phyloP scores from a whole-genome alignment of 2,797 vertebrate species.

The Onychomys arenicola region DNA sequence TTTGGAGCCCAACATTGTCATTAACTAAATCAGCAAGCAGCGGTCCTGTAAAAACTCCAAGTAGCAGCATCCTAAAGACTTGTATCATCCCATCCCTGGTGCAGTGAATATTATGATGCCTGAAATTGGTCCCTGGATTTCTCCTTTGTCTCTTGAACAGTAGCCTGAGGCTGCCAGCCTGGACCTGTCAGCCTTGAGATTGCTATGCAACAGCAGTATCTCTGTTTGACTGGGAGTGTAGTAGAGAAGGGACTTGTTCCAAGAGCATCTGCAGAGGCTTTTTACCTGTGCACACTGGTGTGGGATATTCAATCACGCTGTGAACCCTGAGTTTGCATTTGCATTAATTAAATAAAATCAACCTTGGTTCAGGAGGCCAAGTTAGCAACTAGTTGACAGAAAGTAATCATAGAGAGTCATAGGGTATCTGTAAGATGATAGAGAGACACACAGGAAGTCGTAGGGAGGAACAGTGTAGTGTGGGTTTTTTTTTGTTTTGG shows the following conservation, averaged over 20 bases:
- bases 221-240: neutral
- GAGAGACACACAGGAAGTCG: neutral
- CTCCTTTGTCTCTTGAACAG: neutral
- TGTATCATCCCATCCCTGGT: neutral
- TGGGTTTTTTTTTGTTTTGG: neutral
- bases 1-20: slow-evolving; percentile 81
- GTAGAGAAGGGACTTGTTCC: neutral
- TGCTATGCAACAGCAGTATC: neutral
- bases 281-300: neutral
- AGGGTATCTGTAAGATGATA: neutral
- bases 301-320: neutral
- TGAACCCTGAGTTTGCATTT: neutral
- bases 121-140: slow-evolving; percentile 47
- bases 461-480: neutral
- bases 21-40: slow-evolving; percentile 79
- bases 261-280: neutral
- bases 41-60: slow-evolving; percentile 68
- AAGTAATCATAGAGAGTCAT: neutral
- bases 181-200: neutral
- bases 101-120: neutral
- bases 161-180: neutral
- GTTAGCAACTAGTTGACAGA: neutral
- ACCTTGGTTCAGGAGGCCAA: neutral
- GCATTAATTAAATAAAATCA: neutral
- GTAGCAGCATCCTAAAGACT: slow-evolving; percentile 8